Evolutionary conservation across 2,888 invertebrate genomes (phyloP).

Genomic region (Endotricha flammealis): DNA sequence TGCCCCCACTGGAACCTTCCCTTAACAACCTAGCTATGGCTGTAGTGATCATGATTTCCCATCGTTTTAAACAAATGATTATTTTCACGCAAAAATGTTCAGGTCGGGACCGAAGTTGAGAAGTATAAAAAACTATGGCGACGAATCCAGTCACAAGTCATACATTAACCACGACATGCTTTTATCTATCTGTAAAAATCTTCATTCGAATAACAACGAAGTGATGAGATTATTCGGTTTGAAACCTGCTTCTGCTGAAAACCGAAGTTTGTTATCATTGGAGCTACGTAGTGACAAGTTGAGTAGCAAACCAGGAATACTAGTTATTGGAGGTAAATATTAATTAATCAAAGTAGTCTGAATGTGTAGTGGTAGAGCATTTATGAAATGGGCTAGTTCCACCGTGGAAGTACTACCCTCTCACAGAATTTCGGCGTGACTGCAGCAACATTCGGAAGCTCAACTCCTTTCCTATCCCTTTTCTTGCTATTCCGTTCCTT

Average conservation of each 20-base stretch:
- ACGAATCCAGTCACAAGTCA: slow-evolving; percentile 27
- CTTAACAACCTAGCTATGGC: no score
- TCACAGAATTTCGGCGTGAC: no score
- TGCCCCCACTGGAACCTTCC: background rate
- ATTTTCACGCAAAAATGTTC: no score
- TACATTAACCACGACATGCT: slow-evolving; percentile 40
- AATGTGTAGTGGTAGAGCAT: no score
- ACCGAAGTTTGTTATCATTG: slow-evolving; percentile 51
- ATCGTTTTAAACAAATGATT: no score
- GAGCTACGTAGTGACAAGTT: slow-evolving; percentile 56
- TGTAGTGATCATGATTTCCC: no score
- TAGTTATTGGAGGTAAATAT: slow-evolving; percentile 53
- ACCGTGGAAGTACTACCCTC: no score
- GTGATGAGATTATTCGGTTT: slow-evolving; percentile 39
- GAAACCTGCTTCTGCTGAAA: slow-evolving; percentile 42
- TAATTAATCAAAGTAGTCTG: no score
- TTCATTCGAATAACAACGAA: slow-evolving; percentile 42
- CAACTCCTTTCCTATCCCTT: no score
- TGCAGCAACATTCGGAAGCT: no score
- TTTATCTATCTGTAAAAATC: slow-evolving; percentile 25
- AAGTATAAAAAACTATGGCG: slow-evolving; percentile 35
- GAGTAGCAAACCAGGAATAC: slow-evolving; percentile 61
- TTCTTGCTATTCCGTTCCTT: no score
- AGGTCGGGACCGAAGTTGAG: slow-evolving; percentile 64
- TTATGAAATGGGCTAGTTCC: no score